These are phyloP conservation scores for Cephus rjabovi DNA, from an alignment of 2,888 invertebrate species.

Conservation along the genomic window DNA sequence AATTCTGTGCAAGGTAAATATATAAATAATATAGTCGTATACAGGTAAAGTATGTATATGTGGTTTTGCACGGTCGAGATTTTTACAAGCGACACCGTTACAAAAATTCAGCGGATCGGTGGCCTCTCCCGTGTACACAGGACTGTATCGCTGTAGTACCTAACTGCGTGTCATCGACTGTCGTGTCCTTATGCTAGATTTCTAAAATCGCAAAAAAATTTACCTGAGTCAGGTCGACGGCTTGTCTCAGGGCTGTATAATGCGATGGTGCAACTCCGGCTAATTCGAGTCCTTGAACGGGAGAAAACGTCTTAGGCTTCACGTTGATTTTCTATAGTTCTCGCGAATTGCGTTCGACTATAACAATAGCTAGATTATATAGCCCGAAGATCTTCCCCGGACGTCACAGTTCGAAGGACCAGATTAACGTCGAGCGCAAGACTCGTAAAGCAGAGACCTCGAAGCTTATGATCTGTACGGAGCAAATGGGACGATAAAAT, in stretches of 20 bases:
- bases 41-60: not conserved
- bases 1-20: not conserved
- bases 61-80: not conserved
- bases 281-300: slow-evolving; percentile 49
- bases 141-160: not conserved
- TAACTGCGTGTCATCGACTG: slow-evolving; percentile 5
- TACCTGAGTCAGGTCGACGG: slow-evolving; percentile 30
- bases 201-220: slow-evolving; percentile 56
- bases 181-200: slow-evolving; percentile 60
- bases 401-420: not conserved
- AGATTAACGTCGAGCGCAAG: not conserved
- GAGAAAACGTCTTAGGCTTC: slow-evolving; percentile 30
- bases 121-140: not conserved
- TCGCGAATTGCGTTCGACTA: not conserved
- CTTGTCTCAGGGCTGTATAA: slow-evolving; percentile 43
- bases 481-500: not conserved
- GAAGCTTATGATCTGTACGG: not conserved
- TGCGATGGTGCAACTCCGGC: slow-evolving; percentile 35
- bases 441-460: not conserved
- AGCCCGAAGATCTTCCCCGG: not conserved
- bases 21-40: not conserved
- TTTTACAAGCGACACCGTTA: slow-evolving; percentile 5
- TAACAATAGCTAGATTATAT: not conserved
- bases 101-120: not conserved
- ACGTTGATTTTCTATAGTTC: not conserved